These are phyloP conservation scores for Prunella himalayana DNA, from an alignment of 2,113 vertebrate species.

Conservation along the genomic window DNA sequence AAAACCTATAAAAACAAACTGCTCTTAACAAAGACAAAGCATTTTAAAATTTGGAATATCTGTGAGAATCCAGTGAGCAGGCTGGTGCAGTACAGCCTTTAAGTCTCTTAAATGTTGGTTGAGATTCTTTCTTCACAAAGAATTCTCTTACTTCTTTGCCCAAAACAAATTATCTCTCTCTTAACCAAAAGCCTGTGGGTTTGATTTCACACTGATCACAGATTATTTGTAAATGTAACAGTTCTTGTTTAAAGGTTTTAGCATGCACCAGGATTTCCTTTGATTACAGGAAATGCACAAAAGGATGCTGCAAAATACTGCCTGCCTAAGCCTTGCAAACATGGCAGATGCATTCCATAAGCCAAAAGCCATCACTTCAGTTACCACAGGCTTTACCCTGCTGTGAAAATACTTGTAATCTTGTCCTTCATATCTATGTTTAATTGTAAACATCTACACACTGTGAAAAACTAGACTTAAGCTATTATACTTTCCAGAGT, in stretches of 20 bases:
- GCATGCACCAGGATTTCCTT: not conserved
- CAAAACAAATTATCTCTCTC: not conserved
- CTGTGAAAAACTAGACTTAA: not conserved
- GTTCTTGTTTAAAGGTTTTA: not conserved
- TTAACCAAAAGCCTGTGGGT: not conserved
- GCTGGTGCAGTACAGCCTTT: not conserved
- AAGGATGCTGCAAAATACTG: not conserved
- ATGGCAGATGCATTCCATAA: not conserved
- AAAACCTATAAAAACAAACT: not conserved
- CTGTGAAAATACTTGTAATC: not conserved
- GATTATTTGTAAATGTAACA: not conserved
- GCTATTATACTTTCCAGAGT: not conserved
- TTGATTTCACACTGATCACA: not conserved
- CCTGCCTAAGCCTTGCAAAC: not conserved
- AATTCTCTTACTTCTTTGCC: not conserved
- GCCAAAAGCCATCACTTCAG: not conserved
- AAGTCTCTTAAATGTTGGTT: not conserved
- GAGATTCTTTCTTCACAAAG: not conserved
- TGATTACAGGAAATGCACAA: not conserved
- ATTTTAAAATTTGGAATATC: not conserved
- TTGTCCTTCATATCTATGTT: not conserved
- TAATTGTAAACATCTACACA: not conserved
- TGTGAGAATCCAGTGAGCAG: not conserved
- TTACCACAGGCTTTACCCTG: not conserved
- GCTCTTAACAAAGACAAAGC: not conserved